Evolutionary conservation across 1,140 invertebrate species (phyloP).

Genomic region (Diuraphis noxia): DNA sequence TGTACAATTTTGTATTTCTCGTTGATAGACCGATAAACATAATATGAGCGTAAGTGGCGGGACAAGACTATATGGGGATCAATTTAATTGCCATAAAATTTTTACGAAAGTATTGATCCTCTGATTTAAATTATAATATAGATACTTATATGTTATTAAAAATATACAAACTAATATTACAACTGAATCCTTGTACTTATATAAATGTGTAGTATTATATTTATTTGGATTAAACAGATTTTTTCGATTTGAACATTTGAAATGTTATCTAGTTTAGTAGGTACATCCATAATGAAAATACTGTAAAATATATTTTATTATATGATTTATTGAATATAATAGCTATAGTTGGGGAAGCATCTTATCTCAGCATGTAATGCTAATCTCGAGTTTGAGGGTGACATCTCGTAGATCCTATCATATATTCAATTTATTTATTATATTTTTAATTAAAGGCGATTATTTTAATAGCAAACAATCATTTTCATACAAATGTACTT

Average conservation of each 20-base stretch:
- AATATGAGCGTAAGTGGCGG: not conserved
- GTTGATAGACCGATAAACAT: not conserved
- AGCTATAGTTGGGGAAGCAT: not conserved
- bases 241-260: too few relatives aligned
- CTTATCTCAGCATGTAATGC: not conserved
- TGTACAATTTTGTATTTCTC: not conserved
- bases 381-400: not conserved
- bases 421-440: too few relatives aligned
- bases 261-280: too few relatives aligned
- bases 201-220: too few relatives aligned
- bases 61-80: not conserved
- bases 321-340: not conserved
- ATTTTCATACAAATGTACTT: too few relatives aligned
- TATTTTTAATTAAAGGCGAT: too few relatives aligned
- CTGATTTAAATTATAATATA: not conserved
- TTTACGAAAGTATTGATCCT: not conserved
- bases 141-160: too few relatives aligned
- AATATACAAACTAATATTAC: too few relatives aligned
- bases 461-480: too few relatives aligned
- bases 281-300: not conserved
- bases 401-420: not conserved
- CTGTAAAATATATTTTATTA: too few relatives aligned
- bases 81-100: not conserved
- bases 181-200: too few relatives aligned
- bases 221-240: too few relatives aligned